A percentile compares a stretch with the other conserved stretches of the same genome.
Conservation (phyloP, 2,113 vertebrate genomes). For the Sander lucioperca region DNA sequence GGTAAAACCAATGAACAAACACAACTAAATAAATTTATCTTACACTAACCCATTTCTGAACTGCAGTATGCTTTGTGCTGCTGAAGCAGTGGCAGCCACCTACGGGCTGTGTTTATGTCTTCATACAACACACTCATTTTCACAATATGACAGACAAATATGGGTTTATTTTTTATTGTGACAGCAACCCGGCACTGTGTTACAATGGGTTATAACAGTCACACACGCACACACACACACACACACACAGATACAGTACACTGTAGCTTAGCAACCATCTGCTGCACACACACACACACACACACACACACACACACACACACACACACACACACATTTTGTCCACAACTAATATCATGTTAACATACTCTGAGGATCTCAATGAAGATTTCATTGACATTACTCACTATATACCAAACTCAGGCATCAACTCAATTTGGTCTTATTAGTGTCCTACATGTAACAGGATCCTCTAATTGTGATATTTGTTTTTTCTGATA, state of each 20-base stretch:
- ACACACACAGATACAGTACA: not conserved
- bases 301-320: not conserved
- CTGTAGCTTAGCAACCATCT: conserved; percentile 35
- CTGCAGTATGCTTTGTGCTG: not conserved
- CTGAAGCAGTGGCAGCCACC: not conserved
- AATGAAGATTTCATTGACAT: not conserved
- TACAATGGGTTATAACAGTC: conserved; percentile 36
- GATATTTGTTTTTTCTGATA: not conserved
- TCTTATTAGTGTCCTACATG: not conserved
- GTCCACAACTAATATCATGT: not conserved
- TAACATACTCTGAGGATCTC: not conserved
- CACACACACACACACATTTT: not conserved
- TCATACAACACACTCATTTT: conserved; percentile 29
- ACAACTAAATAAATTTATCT: not conserved
- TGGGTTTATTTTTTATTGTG: conserved; percentile 37
- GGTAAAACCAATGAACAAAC: not conserved
- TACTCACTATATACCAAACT: not conserved
- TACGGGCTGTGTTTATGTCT: conserved; percentile 35
- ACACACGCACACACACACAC: not conserved
- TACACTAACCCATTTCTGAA: not conserved
- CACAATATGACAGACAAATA: conserved; percentile 38
- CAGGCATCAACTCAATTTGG: not conserved
- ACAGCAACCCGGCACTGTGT: conserved; percentile 17
- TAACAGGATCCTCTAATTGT: not conserved
- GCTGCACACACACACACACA: not conserved